Conservation (phyloP, 2,888 invertebrate genomes). For the Yponomeuta malinellus region DNA sequence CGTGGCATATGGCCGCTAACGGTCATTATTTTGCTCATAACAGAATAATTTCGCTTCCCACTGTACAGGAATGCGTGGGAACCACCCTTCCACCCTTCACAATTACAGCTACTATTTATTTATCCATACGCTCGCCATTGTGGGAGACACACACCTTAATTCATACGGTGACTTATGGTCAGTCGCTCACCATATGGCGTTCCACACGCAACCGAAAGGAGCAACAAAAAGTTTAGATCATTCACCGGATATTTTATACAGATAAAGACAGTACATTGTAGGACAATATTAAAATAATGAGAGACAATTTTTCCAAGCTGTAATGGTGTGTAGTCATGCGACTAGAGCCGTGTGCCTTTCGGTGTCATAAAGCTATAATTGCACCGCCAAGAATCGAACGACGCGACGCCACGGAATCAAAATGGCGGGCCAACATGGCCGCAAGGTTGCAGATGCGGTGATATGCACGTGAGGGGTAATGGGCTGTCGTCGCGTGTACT, state of each 20-base stretch:
- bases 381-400: slow-evolving; percentile 19
- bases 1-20: slow-evolving; percentile 14
- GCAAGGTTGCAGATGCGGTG: slow-evolving; percentile 34
- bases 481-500: slow-evolving; percentile 28
- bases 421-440: slow-evolving; percentile 30
- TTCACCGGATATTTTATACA: background rate
- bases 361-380: slow-evolving; percentile 9
- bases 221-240: slow-evolving; percentile 2
- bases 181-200: slow-evolving; percentile 46
- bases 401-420: slow-evolving; percentile 25
- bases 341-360: slow-evolving; percentile 2
- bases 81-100: slow-evolving; percentile 49
- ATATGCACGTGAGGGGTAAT: slow-evolving; percentile 32
- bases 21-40: slow-evolving; percentile 11
- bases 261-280: slow-evolving; percentile 3
- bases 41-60: slow-evolving; percentile 12
- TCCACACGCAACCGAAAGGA: slow-evolving; percentile 14
- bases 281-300: slow-evolving; percentile 17
- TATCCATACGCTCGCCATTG: slow-evolving; percentile 39
- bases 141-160: slow-evolving; percentile 39
- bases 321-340: slow-evolving; percentile 18
- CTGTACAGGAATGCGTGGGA: slow-evolving; percentile 67
- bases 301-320: slow-evolving; percentile 14
- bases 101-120: slow-evolving; percentile 38
- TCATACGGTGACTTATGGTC: slow-evolving; percentile 66